Evolutionary conservation across 64 coral and sea anemone genomes (phyloP).

Genomic region (Astreopora myriophthalma): DNA sequence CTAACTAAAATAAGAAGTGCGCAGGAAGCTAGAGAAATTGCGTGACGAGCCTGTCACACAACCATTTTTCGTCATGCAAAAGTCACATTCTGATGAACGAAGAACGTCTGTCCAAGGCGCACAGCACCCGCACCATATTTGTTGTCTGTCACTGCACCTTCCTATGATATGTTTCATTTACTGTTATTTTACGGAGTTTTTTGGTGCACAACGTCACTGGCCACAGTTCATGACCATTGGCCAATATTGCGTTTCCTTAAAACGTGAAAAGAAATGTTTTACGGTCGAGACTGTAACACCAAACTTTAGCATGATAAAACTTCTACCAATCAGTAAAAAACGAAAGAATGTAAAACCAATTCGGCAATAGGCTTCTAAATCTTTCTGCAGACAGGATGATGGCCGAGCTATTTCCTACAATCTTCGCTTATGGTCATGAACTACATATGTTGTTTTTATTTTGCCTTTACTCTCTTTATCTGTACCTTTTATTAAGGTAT

Average conservation of each 20-base stretch:
- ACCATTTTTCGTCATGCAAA: too few species aligned
- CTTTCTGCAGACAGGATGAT: background rate
- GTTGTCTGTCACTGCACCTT: background rate
- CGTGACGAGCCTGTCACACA: background rate
- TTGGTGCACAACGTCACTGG: background rate
- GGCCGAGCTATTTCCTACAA: too few species aligned
- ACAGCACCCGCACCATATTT: background rate
- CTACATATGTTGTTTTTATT: background rate
- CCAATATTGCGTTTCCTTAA: background rate
- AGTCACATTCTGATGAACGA: background rate
- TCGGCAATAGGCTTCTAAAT: too few species aligned
- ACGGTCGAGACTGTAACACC: background rate
- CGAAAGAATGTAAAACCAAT: background rate
- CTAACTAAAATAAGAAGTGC: background rate
- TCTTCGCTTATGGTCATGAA: background rate
- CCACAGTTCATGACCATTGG: background rate
- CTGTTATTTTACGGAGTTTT: background rate
- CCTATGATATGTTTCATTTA: background rate
- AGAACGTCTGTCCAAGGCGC: background rate
- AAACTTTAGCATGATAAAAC: background rate
- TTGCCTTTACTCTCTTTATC: background rate
- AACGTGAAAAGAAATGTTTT: too few species aligned
- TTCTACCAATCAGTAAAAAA: too few species aligned
- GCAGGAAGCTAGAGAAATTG: background rate
- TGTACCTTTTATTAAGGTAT: background rate